phyloP scores from a whole-genome alignment of 2,113 vertebrate genomes.

The Perca flavescens region DNA sequence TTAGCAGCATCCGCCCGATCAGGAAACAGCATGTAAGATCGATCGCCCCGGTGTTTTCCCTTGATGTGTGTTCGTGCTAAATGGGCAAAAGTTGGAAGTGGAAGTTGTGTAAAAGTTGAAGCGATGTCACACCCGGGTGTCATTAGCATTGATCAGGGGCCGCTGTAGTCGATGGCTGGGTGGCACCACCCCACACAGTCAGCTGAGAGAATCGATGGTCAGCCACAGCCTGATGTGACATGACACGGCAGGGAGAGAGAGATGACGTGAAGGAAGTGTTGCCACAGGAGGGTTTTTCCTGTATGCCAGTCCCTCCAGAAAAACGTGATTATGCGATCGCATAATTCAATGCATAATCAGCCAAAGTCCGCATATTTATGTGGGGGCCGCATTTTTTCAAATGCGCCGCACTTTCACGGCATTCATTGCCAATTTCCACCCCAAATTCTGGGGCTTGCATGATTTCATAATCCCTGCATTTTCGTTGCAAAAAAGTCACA shows the following conservation, averaged over 20 bases:
- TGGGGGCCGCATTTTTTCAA: no score
- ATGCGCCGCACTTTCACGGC: no score
- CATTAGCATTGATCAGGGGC: slow-evolving; percentile 50
- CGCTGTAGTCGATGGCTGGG: slow-evolving; percentile 14
- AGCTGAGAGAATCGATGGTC: slow-evolving; percentile 48
- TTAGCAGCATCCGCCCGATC: background rate
- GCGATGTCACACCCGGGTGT: slow-evolving; percentile 16
- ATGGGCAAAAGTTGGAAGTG: slow-evolving; percentile 10
- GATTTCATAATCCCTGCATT: no score
- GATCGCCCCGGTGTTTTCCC: background rate
- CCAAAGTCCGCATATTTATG: no score
- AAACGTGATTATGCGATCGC: no score
- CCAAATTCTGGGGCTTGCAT: no score
- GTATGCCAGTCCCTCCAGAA: no score
- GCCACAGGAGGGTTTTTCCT: background rate
- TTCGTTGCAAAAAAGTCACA: no score
- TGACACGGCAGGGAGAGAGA: background rate
- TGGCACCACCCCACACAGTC: slow-evolving; percentile 25
- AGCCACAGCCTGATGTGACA: slow-evolving; percentile 29
- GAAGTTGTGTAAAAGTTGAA: slow-evolving; percentile 26
- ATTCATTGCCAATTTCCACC: no score
- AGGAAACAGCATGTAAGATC: background rate
- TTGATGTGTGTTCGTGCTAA: background rate
- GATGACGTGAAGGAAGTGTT: background rate
- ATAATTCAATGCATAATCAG: no score